A percentile compares a stretch with the other conserved stretches of the same genome.
phyloP scores from a whole-genome alignment of 2,797 vertebrate genomes.

The Phoeniculus purpureus region DNA sequence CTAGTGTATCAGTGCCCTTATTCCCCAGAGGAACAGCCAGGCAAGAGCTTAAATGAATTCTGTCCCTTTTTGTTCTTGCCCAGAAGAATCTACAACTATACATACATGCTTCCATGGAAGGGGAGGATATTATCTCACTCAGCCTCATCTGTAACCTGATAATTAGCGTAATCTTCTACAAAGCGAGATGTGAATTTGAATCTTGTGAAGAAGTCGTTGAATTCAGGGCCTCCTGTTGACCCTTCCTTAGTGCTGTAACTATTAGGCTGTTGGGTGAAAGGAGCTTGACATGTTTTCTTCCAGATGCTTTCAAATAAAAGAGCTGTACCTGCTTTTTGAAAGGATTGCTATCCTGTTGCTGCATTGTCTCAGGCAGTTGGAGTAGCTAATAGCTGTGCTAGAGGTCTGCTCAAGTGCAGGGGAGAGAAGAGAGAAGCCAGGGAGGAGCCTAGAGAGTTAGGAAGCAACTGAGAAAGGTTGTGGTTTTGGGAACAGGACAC shows the following conservation, averaged over 20 bases:
- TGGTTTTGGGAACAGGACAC: neutral
- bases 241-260: neutral
- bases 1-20: neutral
- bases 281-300: neutral
- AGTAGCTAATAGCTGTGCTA: too few species aligned
- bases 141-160: neutral
- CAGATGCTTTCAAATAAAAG: neutral
- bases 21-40: neutral
- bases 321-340: neutral
- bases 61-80: neutral
- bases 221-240: neutral
- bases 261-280: neutral
- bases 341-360: neutral
- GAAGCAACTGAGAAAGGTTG: neutral
- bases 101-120: fast-evolving
- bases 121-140: neutral
- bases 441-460: neutral
- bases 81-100: neutral
- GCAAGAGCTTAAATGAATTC: neutral
- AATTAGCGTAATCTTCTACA: neutral
- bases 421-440: neutral
- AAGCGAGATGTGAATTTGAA: neutral
- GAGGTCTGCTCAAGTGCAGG: neutral
- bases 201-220: neutral
- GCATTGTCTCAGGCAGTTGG: neutral